phyloP scores from a whole-genome alignment of 2,888 invertebrate species.

The Tolmerus cingulatus region DNA sequence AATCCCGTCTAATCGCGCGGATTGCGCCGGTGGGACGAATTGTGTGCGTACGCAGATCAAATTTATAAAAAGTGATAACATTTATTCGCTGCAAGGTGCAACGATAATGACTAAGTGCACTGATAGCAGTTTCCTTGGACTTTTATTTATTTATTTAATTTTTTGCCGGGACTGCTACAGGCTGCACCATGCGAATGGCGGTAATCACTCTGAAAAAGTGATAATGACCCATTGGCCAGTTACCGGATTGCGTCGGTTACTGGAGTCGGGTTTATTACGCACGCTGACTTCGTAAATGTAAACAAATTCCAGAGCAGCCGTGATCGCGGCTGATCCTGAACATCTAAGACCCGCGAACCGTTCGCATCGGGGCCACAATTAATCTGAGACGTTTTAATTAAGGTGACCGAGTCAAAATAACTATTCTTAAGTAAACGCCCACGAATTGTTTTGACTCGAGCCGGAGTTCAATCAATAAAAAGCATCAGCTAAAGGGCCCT shows the following conservation, averaged over 20 bases:
- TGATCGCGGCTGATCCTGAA: background rate
- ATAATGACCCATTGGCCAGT: conserved; percentile 38
- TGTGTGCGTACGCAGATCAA: conserved; percentile 26
- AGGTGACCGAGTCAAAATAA: background rate
- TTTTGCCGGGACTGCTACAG: background rate
- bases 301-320: background rate
- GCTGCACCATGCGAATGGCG: background rate
- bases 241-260: conserved; percentile 3
- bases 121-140: conserved; percentile 3
- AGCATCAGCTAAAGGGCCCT: background rate
- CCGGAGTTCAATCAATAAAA: background rate
- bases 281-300: background rate
- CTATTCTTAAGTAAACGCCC: background rate
- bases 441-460: background rate
- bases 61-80: conserved; percentile 14
- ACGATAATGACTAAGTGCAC: conserved; percentile 23
- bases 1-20: conserved; percentile 1
- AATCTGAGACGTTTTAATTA: background rate
- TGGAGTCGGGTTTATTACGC: background rate
- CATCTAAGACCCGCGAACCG: background rate
- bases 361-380: background rate
- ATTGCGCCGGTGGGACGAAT: background rate
- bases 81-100: conserved; percentile 30
- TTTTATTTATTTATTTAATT: background rate
- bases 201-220: conserved; percentile 28